phyloP scores from a whole-genome alignment of 1,140 invertebrate species.

The Gonatopus flavifemur region DNA sequence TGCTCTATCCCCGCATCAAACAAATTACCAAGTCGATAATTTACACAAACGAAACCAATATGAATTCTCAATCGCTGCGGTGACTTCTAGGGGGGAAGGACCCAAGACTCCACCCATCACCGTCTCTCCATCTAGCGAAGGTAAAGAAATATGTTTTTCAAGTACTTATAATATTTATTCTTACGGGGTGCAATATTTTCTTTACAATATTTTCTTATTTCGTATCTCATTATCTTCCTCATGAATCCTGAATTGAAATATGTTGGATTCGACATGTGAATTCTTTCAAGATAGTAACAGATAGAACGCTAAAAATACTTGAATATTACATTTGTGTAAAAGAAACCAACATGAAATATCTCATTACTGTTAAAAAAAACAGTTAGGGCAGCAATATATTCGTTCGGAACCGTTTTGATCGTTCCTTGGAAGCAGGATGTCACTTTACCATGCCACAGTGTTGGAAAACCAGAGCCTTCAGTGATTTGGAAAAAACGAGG shows the following conservation, averaged over 20 bases:
- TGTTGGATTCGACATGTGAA: too few species aligned
- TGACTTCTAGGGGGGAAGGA: constrained; percentile 79
- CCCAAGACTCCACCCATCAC: constrained; percentile 75
- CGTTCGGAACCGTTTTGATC: constrained; percentile 75
- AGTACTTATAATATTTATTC: too few species aligned
- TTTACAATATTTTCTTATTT: too few species aligned
- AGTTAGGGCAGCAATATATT: constrained; percentile 80
- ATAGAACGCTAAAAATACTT: too few species aligned
- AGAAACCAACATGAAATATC: too few species aligned
- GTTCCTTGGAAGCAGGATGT: constrained; percentile 86
- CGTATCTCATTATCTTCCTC: too few species aligned
- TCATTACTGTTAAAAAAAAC: too few species aligned
- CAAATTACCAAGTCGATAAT: constrained; percentile 57
- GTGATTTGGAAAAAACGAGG: constrained; percentile 77
- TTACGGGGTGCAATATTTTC: too few species aligned
- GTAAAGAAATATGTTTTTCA: too few species aligned
- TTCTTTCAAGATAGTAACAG: too few species aligned
- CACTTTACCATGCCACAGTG: constrained; percentile 75
- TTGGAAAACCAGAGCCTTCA: constrained; percentile 73
- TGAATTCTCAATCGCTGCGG: constrained; percentile 72
- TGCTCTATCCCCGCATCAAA: constrained; percentile 51
- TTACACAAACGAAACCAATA: constrained; percentile 60
- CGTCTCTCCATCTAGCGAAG: constrained; percentile 75
- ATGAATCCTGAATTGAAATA: too few species aligned
- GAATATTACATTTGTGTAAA: too few species aligned